These are phyloP conservation scores for Teleopsis dalmanni DNA, from an alignment of 1,140 invertebrate species.

Conservation along the genomic window DNA sequence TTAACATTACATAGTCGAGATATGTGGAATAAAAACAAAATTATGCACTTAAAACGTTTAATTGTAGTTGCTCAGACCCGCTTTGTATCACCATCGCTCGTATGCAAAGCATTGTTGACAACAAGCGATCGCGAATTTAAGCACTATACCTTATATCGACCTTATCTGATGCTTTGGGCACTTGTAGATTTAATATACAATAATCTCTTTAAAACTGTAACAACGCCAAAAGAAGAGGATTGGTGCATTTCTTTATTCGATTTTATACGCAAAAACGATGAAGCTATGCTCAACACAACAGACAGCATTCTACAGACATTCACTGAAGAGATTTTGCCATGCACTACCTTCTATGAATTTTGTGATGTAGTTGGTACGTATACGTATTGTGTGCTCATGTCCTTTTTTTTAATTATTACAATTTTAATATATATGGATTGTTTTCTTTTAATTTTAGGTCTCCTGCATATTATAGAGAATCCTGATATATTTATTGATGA, in stretches of 20 bases:
- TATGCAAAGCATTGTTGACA: conserved; percentile 48
- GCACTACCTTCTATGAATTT: conserved; percentile 82
- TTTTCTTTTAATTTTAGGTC: conserved; percentile 19
- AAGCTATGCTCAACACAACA: conserved; percentile 76
- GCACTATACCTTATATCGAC: conserved; percentile 78
- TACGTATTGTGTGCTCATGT: not conserved
- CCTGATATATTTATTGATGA: conserved; percentile 37
- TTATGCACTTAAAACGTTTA: conserved; percentile 69
- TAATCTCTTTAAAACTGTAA: conserved; percentile 61
- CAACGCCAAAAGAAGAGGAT: conserved; percentile 64
- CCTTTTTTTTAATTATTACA: not conserved
- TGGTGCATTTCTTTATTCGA: conserved; percentile 86
- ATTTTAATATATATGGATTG: not conserved
- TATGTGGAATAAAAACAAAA: conserved; percentile 58
- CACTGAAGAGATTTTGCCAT: conserved; percentile 83
- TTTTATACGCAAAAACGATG: conserved; percentile 91
- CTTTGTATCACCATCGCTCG: conserved; percentile 49
- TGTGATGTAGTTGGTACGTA: conserved; percentile 71
- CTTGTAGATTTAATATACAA: conserved; percentile 70
- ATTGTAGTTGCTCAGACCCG: conserved; percentile 73
- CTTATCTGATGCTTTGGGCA: conserved; percentile 76
- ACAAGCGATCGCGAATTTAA: conserved; percentile 50
- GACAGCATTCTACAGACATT: conserved; percentile 74
- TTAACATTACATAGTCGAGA: conserved; percentile 67
- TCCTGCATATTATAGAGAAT: conserved; percentile 37